Evolutionary conservation across 2,113 vertebrate genomes (phyloP).

Genomic region (Craseonycteris thonglongyai): DNA sequence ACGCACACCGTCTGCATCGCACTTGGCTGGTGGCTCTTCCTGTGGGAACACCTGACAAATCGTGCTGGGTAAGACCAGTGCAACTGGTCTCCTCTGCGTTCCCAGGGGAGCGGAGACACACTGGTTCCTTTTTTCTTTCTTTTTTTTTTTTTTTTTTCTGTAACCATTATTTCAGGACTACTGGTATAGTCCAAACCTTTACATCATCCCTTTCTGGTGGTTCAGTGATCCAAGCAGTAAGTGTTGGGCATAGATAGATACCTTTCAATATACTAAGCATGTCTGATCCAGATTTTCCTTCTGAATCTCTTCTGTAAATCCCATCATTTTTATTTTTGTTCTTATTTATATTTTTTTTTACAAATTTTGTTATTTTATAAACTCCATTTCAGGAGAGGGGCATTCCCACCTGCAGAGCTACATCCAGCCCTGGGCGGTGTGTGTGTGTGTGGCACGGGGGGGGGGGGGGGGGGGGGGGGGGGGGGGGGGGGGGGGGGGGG

Average conservation of each 20-base stretch:
- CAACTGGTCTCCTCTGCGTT: neutral
- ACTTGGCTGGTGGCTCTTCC: neutral
- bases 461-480: too few species aligned
- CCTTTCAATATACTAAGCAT: neutral
- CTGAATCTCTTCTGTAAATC: neutral
- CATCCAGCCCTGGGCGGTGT: neutral
- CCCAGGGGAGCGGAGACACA: neutral
- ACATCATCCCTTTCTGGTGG: neutral
- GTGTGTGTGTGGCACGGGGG: too few species aligned
- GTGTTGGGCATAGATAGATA: neutral
- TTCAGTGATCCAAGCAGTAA: neutral
- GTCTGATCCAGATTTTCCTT: neutral
- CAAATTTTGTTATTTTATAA: neutral
- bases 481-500: too few species aligned
- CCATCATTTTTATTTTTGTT: neutral
- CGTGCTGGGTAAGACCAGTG: neutral
- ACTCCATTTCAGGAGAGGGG: neutral
- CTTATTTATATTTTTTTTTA: too few species aligned
- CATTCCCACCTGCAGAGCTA: neutral
- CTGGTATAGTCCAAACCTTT: neutral
- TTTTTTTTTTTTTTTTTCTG: neutral
- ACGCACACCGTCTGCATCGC: fast-evolving
- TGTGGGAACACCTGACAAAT: neutral
- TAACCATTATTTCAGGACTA: neutral
- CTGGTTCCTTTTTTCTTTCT: neutral